Conservation (phyloP, 2,888 invertebrate genomes). For the Atrina japonica region DNA sequence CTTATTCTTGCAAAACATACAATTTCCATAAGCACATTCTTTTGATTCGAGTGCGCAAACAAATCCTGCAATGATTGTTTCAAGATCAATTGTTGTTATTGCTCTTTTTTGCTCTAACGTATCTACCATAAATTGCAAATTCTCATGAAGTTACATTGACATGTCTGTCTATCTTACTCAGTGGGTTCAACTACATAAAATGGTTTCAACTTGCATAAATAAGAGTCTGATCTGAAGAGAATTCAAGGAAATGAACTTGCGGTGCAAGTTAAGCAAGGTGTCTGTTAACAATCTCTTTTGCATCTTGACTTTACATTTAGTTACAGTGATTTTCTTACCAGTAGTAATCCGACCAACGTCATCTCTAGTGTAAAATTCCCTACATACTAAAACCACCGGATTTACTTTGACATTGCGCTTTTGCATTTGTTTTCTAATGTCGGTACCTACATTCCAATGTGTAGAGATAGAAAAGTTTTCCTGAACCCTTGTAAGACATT, state of each 20-base stretch:
- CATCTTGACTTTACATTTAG: slow-evolving; percentile 14
- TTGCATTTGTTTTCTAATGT: too few species aligned
- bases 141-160: slow-evolving; percentile 48
- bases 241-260: slow-evolving; percentile 40
- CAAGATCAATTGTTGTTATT: too few species aligned
- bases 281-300: slow-evolving; percentile 45
- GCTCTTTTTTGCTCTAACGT: neutral
- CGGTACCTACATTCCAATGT: too few species aligned
- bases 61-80: too few species aligned
- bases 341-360: slow-evolving; percentile 39
- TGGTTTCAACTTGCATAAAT: slow-evolving; percentile 42
- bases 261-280: slow-evolving; percentile 40
- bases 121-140: slow-evolving; percentile 35
- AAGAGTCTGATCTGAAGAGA: slow-evolving; percentile 35
- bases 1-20: too few species aligned
- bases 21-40: too few species aligned
- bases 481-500: too few species aligned
- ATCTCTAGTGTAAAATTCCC: slow-evolving; percentile 25
- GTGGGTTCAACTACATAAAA: slow-evolving; percentile 44
- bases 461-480: too few species aligned
- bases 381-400: too few species aligned
- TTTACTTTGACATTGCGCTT: too few species aligned
- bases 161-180: slow-evolving; percentile 44
- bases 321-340: slow-evolving; percentile 16
- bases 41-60: too few species aligned